Evolutionary conservation across 2,888 invertebrate species (phyloP).

Genomic region (Erebia epiphron): DNA sequence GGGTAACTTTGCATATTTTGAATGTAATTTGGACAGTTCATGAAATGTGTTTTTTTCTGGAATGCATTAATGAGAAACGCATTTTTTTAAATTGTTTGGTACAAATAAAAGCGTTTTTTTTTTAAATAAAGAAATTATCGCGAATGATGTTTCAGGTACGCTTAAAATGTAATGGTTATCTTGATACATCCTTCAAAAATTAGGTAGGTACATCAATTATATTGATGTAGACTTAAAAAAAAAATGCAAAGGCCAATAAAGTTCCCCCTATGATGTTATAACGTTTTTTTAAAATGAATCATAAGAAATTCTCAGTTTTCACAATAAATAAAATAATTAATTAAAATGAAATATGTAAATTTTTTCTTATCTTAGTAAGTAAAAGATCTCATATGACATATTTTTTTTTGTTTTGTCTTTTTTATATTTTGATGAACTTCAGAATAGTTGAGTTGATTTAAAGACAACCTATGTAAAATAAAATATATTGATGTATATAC

Average conservation of each 20-base stretch:
- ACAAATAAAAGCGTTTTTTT: background rate
- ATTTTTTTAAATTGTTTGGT: background rate
- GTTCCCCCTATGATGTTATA: constrained; percentile 36
- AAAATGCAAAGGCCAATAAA: constrained; percentile 25
- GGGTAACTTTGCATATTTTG: background rate
- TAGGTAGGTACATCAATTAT: background rate
- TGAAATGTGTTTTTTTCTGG: background rate
- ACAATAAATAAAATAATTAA: constrained; percentile 56
- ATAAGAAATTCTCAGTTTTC: constrained; percentile 77
- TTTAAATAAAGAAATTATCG: background rate
- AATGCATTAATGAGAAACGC: background rate
- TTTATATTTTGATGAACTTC: constrained; percentile 82
- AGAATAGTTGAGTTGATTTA: constrained; percentile 82
- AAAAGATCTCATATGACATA: constrained; percentile 83
- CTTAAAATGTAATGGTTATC: background rate
- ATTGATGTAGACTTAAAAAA: background rate
- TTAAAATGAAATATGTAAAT: constrained; percentile 75
- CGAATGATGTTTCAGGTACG: background rate
- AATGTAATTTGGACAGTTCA: background rate
- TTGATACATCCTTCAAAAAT: background rate
- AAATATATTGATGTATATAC: constrained; percentile 83
- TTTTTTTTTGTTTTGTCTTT: constrained; percentile 82
- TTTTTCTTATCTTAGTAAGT: constrained; percentile 82
- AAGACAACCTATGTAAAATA: constrained; percentile 83
- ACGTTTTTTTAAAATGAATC: constrained; percentile 63